phyloP scores from a whole-genome alignment of 2,113 vertebrate genomes.

The Plecturocebus donacophilus region DNA sequence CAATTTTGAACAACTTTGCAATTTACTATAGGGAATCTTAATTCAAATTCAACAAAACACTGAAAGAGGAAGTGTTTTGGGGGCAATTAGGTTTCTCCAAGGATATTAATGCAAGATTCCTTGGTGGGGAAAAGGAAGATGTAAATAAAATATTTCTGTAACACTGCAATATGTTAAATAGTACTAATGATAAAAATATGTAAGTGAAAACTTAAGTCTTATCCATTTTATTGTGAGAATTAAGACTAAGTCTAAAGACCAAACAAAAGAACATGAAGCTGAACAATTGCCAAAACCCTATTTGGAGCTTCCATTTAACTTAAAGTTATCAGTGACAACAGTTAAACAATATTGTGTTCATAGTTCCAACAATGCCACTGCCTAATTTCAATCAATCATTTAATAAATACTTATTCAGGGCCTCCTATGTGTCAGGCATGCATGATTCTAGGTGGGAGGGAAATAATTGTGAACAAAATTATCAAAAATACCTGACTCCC shows the following conservation, averaged over 20 bases:
- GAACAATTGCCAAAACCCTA: background rate
- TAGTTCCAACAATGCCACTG: background rate
- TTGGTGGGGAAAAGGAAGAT: conserved; percentile 70
- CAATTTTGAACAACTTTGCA: conserved; percentile 85
- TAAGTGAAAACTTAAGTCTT: background rate
- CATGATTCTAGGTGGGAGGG: background rate
- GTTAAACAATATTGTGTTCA: background rate
- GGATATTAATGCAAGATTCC: conserved; percentile 74
- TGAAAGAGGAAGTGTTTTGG: conserved; percentile 79
- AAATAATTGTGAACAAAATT: background rate
- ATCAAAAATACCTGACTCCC: background rate
- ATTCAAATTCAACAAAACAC: conserved; percentile 85
- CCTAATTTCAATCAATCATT: background rate
- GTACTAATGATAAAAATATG: background rate
- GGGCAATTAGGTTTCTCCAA: conserved; percentile 78
- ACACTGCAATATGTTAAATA: conserved; percentile 43
- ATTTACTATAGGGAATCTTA: conserved; percentile 85
- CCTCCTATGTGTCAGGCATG: background rate
- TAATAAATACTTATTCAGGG: background rate
- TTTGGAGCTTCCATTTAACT: background rate
- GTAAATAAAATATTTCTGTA: conserved; percentile 80
- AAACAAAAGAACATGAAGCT: background rate
- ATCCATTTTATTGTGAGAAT: background rate
- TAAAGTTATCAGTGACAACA: background rate
- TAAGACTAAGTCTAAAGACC: background rate